Evolutionary conservation across 2,113 vertebrate species (phyloP), one percentile per base, ranked within the genome.

Genomic region (Caranx ignobilis): DNA sequence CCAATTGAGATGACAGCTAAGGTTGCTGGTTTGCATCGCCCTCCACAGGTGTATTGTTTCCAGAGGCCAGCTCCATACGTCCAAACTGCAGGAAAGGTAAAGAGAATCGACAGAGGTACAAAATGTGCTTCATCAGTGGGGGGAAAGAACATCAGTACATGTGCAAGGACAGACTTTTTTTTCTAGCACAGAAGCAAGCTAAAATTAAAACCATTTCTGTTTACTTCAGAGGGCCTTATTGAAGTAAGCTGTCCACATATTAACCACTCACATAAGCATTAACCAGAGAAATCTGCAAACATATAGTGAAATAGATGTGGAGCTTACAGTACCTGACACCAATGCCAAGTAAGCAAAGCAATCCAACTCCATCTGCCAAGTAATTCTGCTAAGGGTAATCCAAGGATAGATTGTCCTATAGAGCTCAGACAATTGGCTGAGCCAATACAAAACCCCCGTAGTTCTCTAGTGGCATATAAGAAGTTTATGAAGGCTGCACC

Each of bases 401-500:
- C 88, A 88, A 91, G 85, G 89, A 93, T 86, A 81, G 75, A 56
- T 81, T 83, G 62, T 85, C 81, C 84, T 91, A 87, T 85, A 82
- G 71, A 83, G 77, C 71, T 61, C 80, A 81, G 71, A 92, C 87
- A 90, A 91, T 71, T 85, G 82, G 50, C 78, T 26, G 83, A 88
- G 72, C 82, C 76, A 82, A 83, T 81, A 90, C 73, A 88, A 90
- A 91, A 86, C 66, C 45, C 72, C 55, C 62, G 71, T 70, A 60
- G 85, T 85, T 89, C 92, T 90, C 83, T 52, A 61, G 84, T 82
- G 85, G 82, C 67, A 84, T 85, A 85, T 88, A 87, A 89, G 76
- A 91, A 82, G 86, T 91, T 91, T 88, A 92, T 91, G 83, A 93
- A 91, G 79, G 80, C 82, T 82, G 83, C 87, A 86, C 82, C 82